Evolutionary conservation across 2,797 vertebrate species (phyloP), one percentile per base, ranked within the genome.

Genomic region (Psittacula echo): DNA sequence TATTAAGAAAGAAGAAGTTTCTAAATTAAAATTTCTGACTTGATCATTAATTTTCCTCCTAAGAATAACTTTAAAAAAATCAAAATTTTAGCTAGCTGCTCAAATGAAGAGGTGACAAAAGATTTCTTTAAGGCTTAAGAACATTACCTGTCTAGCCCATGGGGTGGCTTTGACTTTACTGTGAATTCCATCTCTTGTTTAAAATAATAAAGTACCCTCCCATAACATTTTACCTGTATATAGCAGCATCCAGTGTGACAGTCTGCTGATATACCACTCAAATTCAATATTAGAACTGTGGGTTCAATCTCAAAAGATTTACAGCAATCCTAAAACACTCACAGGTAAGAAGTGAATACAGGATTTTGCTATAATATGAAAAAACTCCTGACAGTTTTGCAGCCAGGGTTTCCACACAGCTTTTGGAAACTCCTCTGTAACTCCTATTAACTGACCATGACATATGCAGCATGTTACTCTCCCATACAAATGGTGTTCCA

Each of bases 21-120:
- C 90, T 87, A 93, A 92, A 90, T 90, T 56, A 89, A 65, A 80
- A 61, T 74, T 87, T 93, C 37, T 71, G 51, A 65, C 84, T 66
- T 56, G 26, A 66, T 84, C 26, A 75, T 81, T 61, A 58, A 64
- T 82, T 87, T 95, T 79, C 47, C 21, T 85, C 34, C 42, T 58
- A 91, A 86, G 39, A 88, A 20, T 73, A 84, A 78, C 62, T 67
- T 74, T 4, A 34, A 76, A 78, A 89, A 90, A 42, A 14, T 44
- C 11, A 58, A 73, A 90, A 70, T 60, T 89, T 86, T 70, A 47
- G 27, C 77, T 74, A 44, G 48, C 58, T 78, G 24, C 34, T 95
- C 42, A 74, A 83, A 56, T 7, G 15, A 80, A 86, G 13, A 32
- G 3, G 45, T 65, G 42, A 75, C 17, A 89, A 75, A 89, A 93